Conservation (phyloP, 2,113 vertebrate genomes). For the Myotis lucifugus region DNA sequence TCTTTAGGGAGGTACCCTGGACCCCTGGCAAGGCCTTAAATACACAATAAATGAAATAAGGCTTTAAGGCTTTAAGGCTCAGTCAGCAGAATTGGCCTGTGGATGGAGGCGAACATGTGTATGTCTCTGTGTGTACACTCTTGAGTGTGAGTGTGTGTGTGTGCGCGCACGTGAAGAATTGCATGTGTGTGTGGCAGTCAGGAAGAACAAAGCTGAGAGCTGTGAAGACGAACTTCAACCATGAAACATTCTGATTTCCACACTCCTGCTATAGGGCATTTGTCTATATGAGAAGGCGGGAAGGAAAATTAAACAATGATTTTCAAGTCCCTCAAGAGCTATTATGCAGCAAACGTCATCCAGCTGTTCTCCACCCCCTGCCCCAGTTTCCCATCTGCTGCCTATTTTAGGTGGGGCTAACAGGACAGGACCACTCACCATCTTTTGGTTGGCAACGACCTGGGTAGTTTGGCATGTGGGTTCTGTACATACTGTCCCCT, state of each 20-base stretch:
- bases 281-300: slow-evolving; percentile 55
- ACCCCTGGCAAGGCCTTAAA: slow-evolving; percentile 31
- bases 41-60: neutral
- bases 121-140: neutral
- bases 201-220: neutral
- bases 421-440: slow-evolving; percentile 54
- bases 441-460: slow-evolving; percentile 58
- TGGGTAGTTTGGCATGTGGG: slow-evolving; percentile 40
- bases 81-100: neutral
- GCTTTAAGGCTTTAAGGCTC: neutral
- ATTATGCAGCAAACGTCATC: slow-evolving; percentile 63
- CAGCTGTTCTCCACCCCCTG: slow-evolving; percentile 68
- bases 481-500: slow-evolving; percentile 15
- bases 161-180: accelerated
- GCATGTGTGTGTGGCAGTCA: neutral
- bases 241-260: neutral
- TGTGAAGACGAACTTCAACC: neutral
- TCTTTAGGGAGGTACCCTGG: neutral
- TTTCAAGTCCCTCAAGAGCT: slow-evolving; percentile 67
- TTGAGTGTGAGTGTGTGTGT: too few relatives aligned
- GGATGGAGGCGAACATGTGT: neutral
- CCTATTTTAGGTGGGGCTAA: slow-evolving; percentile 23
- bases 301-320: slow-evolving; percentile 68
- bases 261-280: neutral
- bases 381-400: slow-evolving; percentile 71